Evolutionary conservation across 2,797 vertebrate genomes (phyloP).

Genomic region (Schizopygopsis malacanthus): DNA sequence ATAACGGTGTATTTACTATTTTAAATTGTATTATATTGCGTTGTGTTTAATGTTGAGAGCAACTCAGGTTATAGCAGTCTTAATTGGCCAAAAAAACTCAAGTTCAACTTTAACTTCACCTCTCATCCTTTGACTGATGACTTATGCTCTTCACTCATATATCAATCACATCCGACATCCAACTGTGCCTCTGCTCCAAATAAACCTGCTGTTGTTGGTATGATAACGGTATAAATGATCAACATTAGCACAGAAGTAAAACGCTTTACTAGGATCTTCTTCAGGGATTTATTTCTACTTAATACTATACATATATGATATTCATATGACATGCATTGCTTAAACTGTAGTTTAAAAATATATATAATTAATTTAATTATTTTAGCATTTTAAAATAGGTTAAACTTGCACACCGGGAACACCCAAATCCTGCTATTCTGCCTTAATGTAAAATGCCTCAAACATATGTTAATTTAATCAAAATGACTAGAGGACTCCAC

Average conservation of each 20-base stretch:
- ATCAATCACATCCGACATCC: constrained; percentile 23
- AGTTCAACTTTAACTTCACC: constrained; percentile 8
- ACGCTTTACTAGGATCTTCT: background rate
- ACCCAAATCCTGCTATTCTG: background rate
- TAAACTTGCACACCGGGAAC: background rate
- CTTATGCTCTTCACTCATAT: constrained; percentile 22
- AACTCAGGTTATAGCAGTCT: constrained; percentile 12
- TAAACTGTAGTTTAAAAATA: background rate
- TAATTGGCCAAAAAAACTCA: background rate
- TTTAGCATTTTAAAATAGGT: background rate
- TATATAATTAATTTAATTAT: background rate
- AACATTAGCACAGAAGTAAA: background rate
- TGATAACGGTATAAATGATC: constrained; percentile 25
- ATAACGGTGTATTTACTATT: background rate
- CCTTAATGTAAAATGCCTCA: background rate
- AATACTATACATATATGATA: too few relatives aligned
- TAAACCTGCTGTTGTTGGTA: constrained; percentile 29
- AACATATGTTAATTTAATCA: constrained; percentile 5
- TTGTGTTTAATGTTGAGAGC: constrained; percentile 18
- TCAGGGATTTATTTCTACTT: background rate
- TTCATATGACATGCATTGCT: too few relatives aligned
- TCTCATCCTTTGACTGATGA: constrained; percentile 25
- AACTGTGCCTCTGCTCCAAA: constrained; percentile 46
- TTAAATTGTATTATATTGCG: background rate
- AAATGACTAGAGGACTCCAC: background rate